Evolutionary conservation across 1,140 invertebrate genomes (phyloP), one percentile per base, ranked within the genome.

Genomic region (Caenorhabditis brenneri): DNA sequence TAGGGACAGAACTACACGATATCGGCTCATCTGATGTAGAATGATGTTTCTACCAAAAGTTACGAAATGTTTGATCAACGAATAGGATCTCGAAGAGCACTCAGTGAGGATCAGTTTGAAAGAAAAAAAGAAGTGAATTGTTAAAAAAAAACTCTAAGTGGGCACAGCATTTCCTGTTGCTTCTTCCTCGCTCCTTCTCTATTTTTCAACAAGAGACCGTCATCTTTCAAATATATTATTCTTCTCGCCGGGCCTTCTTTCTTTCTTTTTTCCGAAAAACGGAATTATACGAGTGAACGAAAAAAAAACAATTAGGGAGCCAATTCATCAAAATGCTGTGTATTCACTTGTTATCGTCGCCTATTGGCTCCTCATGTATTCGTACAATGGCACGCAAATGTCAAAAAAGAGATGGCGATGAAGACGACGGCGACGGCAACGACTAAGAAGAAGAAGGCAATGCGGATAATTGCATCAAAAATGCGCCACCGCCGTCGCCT

Each of bases 231-330:
- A 74, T 74, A 74, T 74, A 74, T 46, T 74, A 74, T 74, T 74
- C 65, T 42, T 74, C 65, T 42, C n/a, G 65, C 65, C 15, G 36
- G 65, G 65, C 10, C n/a, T 46, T 74, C 33, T 46, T 74, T 31
- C n/a, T 74, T 46, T 15, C 33, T 74, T 39, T 22, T 74, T 39
- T 9, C n/a, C 24, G 31, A 39, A 79, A 79, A 31, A 79, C n/a
- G 24, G 33, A 80, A 80, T 31, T 51, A 80, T 53, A 80, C 48
- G 51, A 80, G 48, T 9, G 74, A 79, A 80, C 27, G 46, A 80
- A 80, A 80, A 80, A n/a, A 55, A 80, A 55, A 80, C 48, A 80
- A 55, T 53, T 53, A 80, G 79, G 51, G 79, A 80, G 51, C 65
- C 65, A 74, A 74, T 74, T 74, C 65, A 74, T 74, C 65, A 74